Base-by-base conservation (phyloP, 2,888 invertebrate species). In the Drosophila rellima region DNA sequence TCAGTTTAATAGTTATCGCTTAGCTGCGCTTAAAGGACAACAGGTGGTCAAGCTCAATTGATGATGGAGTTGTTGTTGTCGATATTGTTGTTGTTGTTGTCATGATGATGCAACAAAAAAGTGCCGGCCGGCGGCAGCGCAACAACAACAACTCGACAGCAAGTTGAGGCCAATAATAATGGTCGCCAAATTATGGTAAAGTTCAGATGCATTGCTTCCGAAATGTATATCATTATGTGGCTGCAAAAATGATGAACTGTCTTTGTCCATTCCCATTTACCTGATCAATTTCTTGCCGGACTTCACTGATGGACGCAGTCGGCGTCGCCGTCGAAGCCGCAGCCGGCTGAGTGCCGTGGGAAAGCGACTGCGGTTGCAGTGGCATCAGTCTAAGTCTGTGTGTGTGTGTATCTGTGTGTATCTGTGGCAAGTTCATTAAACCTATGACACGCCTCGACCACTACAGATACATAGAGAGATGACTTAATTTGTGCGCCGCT, bases 131-230 rank as follows among this genome's bases (percentile, higher is more conserved):
- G 54, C 54, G 54, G 54, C 37, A 29, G 29, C 10, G 33, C 33
- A 11, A n/a, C 35, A 31, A 31, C 33, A 31, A 17, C 29, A 40
- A 18, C 20, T n/a, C 37, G 29, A 54, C 40, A 33, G 13, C 13
- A 11, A 66, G 31, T 8, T 50, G 42, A 33, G n/a, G 33, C 47
- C 84, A 77, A 81, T 84, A 74, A 86, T 86, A 86, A 84, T 77
- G 80, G 59, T 80, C 66, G 75, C 76, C 65, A 82, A 80, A 85
- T 84, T 83, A 83, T 78, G 78, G 78, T 79, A 84, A 84, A 81
- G 81, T 86, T 84, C 85, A 81, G 82, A 72, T 85, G 56, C 80
- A 86, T 82, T 79, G 85, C 87, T 86, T 81, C 87, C 81, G 84
- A 85, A 85, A 85, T 85, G 75, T 85, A 87, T 87, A 85, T 87